These are phyloP conservation scores for Rhorus exstirpatorius DNA, from an alignment of 2,888 invertebrate species.

Conservation along the genomic window DNA sequence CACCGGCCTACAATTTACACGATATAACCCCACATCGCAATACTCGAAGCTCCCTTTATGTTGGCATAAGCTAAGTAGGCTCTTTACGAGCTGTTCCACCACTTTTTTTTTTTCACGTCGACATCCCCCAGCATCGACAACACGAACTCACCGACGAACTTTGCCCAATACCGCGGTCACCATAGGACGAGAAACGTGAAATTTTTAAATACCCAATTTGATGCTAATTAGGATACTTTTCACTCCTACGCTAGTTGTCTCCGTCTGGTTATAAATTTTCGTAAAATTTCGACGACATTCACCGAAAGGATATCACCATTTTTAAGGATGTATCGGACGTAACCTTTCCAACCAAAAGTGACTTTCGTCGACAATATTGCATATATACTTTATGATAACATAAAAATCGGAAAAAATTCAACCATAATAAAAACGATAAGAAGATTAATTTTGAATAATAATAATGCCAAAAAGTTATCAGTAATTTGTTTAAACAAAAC, in stretches of 20 bases:
- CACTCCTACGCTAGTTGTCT: conserved; percentile 40
- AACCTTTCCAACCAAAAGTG: too few species aligned
- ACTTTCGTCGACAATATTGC: too few species aligned
- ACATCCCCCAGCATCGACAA: conserved; percentile 14
- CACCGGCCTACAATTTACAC: conserved; percentile 82
- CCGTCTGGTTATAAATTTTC: conserved; percentile 15
- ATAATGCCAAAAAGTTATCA: too few species aligned
- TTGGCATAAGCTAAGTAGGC: conserved; percentile 80
- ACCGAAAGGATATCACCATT: too few species aligned
- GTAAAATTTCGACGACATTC: too few species aligned
- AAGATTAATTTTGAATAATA: too few species aligned
- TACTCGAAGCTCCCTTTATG: conserved; percentile 71
- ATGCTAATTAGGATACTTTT: conserved; percentile 80
- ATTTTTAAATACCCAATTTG: conserved; percentile 83
- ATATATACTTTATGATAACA: too few species aligned
- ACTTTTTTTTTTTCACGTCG: conserved; percentile 28
- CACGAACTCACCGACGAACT: conserved; percentile 4
- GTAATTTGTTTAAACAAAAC: too few species aligned
- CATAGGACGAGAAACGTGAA: conserved; percentile 75
- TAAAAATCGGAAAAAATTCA: too few species aligned
- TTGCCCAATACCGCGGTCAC: conserved; percentile 34
- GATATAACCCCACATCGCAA: conserved; percentile 59
- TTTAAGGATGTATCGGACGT: too few species aligned
- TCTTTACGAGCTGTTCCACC: conserved; percentile 59
- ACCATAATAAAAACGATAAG: too few species aligned